Evolutionary conservation across 2,797 vertebrate species (phyloP).

Genomic region (Scomberomorus guttatus): DNA sequence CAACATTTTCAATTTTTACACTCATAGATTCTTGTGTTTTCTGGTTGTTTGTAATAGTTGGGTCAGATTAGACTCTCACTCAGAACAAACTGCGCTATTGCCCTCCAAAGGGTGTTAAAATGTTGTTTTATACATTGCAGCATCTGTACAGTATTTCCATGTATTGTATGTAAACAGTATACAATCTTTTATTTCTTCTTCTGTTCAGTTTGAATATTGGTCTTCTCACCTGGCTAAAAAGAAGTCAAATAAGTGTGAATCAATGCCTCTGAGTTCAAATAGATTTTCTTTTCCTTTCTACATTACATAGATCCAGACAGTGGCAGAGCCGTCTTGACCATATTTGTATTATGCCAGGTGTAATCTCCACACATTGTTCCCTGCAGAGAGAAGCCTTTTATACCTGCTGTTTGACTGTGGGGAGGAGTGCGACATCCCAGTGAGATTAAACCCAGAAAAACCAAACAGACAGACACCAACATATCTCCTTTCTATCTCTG

Average conservation of each 20-base stretch:
- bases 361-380: background rate
- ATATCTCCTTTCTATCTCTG: background rate
- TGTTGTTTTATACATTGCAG: too few species aligned
- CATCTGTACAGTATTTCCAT: background rate
- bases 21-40: too few species aligned
- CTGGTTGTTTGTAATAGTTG: too few species aligned
- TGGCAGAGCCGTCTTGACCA: too few species aligned
- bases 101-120: too few species aligned
- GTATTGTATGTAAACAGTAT: background rate
- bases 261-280: background rate
- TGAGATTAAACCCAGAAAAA: background rate
- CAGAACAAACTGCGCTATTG: too few species aligned
- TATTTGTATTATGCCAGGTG: slow-evolving; percentile 6
- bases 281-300: background rate
- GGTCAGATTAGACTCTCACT: too few species aligned
- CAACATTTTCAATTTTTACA: too few species aligned
- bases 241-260: too few species aligned
- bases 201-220: background rate
- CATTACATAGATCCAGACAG: background rate
- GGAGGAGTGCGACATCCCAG: background rate
- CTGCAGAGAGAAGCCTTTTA: slow-evolving; percentile 7
- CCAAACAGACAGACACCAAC: slow-evolving; percentile 7
- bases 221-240: too few species aligned
- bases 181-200: background rate
- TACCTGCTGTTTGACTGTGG: background rate